A percentile compares a stretch with the other conserved stretches of the same genome.
phyloP scores from a whole-genome alignment of 2,113 vertebrate species.

The Pipa parva region DNA sequence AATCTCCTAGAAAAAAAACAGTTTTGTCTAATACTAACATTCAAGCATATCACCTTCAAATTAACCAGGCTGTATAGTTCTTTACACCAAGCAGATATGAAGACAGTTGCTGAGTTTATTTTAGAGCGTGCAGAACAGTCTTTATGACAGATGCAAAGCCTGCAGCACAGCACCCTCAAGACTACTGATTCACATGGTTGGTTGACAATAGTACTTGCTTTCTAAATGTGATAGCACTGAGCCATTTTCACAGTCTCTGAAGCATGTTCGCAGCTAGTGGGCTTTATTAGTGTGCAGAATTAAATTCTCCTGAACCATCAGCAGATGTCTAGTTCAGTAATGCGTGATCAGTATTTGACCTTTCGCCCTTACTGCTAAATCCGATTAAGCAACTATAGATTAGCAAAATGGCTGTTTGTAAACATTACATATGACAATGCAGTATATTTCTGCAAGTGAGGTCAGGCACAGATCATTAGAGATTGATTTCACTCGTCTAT shows the following conservation, averaged over 20 bases:
- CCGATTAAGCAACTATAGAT: slow-evolving; percentile 66
- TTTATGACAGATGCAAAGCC: slow-evolving; percentile 45
- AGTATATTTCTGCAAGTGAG: slow-evolving; percentile 11
- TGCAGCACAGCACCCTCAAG: slow-evolving; percentile 41
- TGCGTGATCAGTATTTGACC: slow-evolving; percentile 65
- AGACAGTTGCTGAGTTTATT: background rate
- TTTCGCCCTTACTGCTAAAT: slow-evolving; percentile 62
- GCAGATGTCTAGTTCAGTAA: slow-evolving; percentile 57
- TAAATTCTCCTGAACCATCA: slow-evolving; percentile 56
- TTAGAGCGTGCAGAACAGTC: slow-evolving; percentile 38
- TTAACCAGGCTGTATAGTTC: too few relatives aligned
- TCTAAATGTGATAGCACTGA: slow-evolving; percentile 56
- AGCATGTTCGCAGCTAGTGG: slow-evolving; percentile 53
- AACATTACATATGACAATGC: slow-evolving; percentile 36
- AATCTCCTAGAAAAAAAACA: too few relatives aligned
- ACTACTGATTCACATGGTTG: slow-evolving; percentile 38
- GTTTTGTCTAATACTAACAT: too few relatives aligned
- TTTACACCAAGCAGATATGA: too few relatives aligned
- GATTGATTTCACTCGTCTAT: slow-evolving; percentile 20
- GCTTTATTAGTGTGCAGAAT: slow-evolving; percentile 55
- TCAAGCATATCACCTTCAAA: too few relatives aligned
- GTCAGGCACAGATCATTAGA: slow-evolving; percentile 16
- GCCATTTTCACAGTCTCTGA: slow-evolving; percentile 56
- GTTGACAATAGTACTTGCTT: slow-evolving; percentile 49
- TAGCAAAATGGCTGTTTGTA: slow-evolving; percentile 44